Evolutionary conservation across 2,888 invertebrate species (phyloP).

Genomic region (Timema cristinae): DNA sequence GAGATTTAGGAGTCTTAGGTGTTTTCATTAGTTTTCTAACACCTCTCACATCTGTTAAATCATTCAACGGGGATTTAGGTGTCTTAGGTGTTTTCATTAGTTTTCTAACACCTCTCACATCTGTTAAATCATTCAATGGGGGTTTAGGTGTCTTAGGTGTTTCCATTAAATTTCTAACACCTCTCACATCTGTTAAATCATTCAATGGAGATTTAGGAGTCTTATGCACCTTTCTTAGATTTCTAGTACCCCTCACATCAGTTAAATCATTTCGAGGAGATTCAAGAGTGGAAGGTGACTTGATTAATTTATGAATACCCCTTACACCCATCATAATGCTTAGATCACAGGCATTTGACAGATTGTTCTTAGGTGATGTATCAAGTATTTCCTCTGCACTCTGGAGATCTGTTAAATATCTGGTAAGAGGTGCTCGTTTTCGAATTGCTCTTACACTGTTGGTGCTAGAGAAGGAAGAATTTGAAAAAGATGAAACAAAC

Average conservation of each 20-base stretch:
- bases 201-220: slow-evolving; percentile 42
- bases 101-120: slow-evolving; percentile 36
- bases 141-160: slow-evolving; percentile 43
- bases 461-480: background rate
- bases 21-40: slow-evolving; percentile 36
- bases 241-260: slow-evolving; percentile 46
- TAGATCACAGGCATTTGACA: background rate
- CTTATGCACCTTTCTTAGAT: slow-evolving; percentile 40
- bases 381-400: background rate
- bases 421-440: no score
- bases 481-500: slow-evolving; percentile 26
- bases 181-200: slow-evolving; percentile 41
- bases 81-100: slow-evolving; percentile 40
- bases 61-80: slow-evolving; percentile 36
- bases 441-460: no score
- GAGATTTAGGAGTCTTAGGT: slow-evolving; percentile 34
- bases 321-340: slow-evolving; percentile 23
- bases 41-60: slow-evolving; percentile 33
- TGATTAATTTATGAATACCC: slow-evolving; percentile 36
- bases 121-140: slow-evolving; percentile 34
- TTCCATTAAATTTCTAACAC: slow-evolving; percentile 40
- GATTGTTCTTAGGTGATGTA: background rate
- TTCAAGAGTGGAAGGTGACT: slow-evolving; percentile 33
- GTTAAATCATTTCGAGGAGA: slow-evolving; percentile 45
- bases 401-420: no score